Conservation (phyloP, 2,888 invertebrate species). For the Mimachlamys varia region DNA sequence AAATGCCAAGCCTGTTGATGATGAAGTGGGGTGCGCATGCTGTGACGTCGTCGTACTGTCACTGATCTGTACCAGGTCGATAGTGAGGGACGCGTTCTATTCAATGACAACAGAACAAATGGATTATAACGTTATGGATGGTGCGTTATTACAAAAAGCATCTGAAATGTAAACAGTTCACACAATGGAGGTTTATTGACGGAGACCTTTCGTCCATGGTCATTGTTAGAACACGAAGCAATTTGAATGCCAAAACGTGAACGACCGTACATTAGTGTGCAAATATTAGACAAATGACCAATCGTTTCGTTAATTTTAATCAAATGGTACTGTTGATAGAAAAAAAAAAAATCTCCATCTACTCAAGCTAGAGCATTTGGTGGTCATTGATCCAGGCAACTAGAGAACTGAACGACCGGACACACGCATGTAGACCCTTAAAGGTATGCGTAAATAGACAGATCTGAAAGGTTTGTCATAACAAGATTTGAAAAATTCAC, state of each 20-base stretch:
- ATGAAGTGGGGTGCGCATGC: neutral
- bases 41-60: neutral
- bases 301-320: neutral
- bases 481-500: too few relatives aligned
- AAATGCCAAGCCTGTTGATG: neutral
- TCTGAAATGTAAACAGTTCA: neutral
- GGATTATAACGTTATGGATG: neutral
- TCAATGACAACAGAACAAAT: neutral
- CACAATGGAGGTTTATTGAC: neutral
- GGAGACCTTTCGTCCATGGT: neutral
- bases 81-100: neutral
- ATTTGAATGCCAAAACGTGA: neutral
- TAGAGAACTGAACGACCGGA: too few relatives aligned
- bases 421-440: too few relatives aligned
- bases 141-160: neutral
- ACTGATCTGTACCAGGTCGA: neutral
- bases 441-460: too few relatives aligned
- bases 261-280: neutral
- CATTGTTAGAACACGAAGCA: neutral
- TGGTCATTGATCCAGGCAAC: neutral
- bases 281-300: slow-evolving; percentile 14
- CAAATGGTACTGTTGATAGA: neutral
- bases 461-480: too few relatives aligned
- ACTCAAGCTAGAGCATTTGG: neutral
- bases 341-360: neutral